Conservation (phyloP, 2,113 vertebrate genomes). For the Paramisgurnus dabryanus region DNA sequence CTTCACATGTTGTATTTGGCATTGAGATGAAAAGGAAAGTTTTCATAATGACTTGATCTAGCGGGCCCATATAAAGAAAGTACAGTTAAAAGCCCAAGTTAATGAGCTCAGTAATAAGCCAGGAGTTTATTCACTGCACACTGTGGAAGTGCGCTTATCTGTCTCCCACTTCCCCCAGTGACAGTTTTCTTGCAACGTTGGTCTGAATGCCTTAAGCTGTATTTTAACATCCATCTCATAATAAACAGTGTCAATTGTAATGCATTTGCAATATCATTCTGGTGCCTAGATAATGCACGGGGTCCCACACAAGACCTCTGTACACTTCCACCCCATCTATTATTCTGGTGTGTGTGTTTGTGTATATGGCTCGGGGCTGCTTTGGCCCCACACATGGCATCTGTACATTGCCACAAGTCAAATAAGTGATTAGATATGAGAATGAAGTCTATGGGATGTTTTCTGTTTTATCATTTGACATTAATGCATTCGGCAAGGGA, state of each 20-base stretch:
- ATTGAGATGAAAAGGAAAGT: background rate
- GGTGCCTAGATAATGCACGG: background rate
- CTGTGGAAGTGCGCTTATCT: background rate
- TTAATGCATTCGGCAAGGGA: too few relatives aligned
- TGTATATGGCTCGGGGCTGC: too few relatives aligned
- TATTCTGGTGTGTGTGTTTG: too few relatives aligned
- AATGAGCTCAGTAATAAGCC: conserved; percentile 3
- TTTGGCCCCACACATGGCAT: too few relatives aligned
- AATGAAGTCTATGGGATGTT: too few relatives aligned
- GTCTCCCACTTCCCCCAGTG: background rate
- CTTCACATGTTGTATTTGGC: background rate
- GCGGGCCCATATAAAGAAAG: conserved; percentile 1
- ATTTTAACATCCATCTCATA: conserved; percentile 4
- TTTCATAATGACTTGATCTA: conserved; percentile 18
- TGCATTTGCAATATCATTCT: background rate
- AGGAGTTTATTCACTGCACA: background rate
- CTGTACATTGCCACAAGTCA: too few relatives aligned
- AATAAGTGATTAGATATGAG: too few relatives aligned
- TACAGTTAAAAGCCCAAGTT: conserved; percentile 53
- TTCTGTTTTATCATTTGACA: too few relatives aligned
- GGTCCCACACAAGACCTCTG: too few relatives aligned
- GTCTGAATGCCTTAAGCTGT: background rate
- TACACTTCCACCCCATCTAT: too few relatives aligned
- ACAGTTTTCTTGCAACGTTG: background rate
- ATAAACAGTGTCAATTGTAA: background rate